Evolutionary conservation across 2,888 invertebrate species (phyloP), one percentile per base, ranked within the genome.

Genomic region (Bombyx huttoni): DNA sequence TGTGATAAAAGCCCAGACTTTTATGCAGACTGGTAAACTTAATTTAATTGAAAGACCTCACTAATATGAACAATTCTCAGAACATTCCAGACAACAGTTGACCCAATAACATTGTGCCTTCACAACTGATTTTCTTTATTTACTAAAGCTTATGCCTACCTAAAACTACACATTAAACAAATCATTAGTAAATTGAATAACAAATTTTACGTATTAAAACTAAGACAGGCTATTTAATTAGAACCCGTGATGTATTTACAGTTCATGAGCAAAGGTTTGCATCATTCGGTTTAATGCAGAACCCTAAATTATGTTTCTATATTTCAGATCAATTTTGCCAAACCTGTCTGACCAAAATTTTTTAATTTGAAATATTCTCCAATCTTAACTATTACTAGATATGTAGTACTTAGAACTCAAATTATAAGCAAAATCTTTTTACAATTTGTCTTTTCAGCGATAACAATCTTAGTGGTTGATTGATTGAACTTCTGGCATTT

Each of bases 241-340:
- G 68, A 67, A 65, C 61, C 67, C 81, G 83, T 85, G 82, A 83
- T 84, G 80, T 75, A 83, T 83, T 73, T 83, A 84, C 81, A 84
- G 68, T 58, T 62, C 24, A 60, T 64, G 66, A 65, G 65, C 64
- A 62, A 65, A 61, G 2, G 24, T 24, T 24, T 24, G 24, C 24
- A 24, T 65, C 60, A 56, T 54, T 14, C n/a, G 10, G n/a, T 34
- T 6, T 10, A 10, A 10, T 14, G 67, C 73, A 71, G 72, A 72
- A 75, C 74, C 70, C 68, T 60, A 56, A 51, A 56, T 52, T 52
- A 61, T 53, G 51, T 57, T 56, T 57, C 64, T 56, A 58, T 49
- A 60, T 62, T 63, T 74, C 74, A 73, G 70, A 74, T 75, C 72
- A 65, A 61, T 55, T 55, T 61, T 61, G 12, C 12, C 12, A 24